Evolutionary conservation across 2,888 invertebrate genomes (phyloP).

Genomic region (Charanyca ferruginea): DNA sequence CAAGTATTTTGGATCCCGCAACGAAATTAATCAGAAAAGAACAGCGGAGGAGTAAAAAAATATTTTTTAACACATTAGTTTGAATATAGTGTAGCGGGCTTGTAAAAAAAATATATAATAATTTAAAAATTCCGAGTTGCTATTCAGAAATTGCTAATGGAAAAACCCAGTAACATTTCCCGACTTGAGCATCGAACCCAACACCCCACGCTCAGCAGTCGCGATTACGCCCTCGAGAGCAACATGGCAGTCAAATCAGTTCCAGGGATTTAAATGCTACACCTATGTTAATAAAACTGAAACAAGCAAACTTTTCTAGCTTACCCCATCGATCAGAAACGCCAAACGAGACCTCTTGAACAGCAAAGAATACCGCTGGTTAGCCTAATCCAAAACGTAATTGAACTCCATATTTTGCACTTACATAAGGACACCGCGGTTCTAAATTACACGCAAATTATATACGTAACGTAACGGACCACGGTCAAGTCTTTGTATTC

Average conservation of each 20-base stretch:
- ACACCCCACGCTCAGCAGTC: background rate
- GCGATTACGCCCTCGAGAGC: background rate
- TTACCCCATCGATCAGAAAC: conserved; percentile 32
- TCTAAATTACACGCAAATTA: conserved; percentile 82
- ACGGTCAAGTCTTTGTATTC: conserved; percentile 76
- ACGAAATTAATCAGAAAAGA: too few species aligned
- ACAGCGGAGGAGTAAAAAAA: too few species aligned
- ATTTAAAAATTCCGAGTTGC: too few species aligned
- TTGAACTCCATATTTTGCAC: conserved; percentile 26
- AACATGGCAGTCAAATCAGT: background rate
- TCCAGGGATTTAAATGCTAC: background rate
- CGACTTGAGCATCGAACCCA: background rate
- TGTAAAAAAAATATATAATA: too few species aligned
- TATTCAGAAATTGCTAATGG: background rate
- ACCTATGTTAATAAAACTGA: background rate
- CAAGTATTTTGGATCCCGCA: too few species aligned
- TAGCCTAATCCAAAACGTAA: conserved; percentile 4
- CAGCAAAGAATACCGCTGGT: background rate
- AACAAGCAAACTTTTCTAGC: conserved; percentile 21
- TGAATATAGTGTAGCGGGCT: too few species aligned
- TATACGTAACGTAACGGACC: conserved; percentile 61
- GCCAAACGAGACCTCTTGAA: conserved; percentile 12
- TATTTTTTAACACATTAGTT: too few species aligned
- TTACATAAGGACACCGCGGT: conserved; percentile 25
- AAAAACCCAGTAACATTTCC: background rate